These are phyloP conservation scores for Anneissia japonica DNA, from an alignment of 35 echinoderm and acorn worm species.

Conservation along the genomic window DNA sequence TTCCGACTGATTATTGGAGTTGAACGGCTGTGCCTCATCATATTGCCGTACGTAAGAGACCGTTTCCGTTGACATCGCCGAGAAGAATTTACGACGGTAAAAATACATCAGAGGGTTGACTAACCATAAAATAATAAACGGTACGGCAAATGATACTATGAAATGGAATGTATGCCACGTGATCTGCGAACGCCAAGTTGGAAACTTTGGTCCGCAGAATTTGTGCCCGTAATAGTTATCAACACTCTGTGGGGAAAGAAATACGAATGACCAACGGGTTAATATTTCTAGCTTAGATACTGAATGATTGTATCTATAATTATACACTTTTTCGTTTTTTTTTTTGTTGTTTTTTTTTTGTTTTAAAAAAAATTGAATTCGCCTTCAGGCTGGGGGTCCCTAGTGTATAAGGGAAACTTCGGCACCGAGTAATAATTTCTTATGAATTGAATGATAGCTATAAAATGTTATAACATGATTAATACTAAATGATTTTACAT, in stretches of 20 bases:
- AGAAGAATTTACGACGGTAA: not conserved
- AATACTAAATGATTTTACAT: no score
- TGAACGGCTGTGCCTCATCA: not conserved
- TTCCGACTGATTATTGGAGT: not conserved
- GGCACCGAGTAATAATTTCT: no score
- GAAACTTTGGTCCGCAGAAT: not conserved
- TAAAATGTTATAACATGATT: no score
- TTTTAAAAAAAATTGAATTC: no score
- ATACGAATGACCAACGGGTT: no score
- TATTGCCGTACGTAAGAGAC: not conserved
- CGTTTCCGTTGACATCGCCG: not conserved
- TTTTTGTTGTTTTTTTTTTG: no score
- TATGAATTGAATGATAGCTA: no score
- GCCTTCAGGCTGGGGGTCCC: no score
- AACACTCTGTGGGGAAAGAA: not conserved
- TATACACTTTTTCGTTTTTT: no score
- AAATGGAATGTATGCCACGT: not conserved
- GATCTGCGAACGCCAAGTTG: not conserved
- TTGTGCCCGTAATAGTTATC: not conserved
- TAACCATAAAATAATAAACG: not conserved
- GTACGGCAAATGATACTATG: not conserved
- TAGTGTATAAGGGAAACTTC: no score
- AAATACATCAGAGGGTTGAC: not conserved
- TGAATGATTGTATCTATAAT: no score
- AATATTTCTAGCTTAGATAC: no score